Conservation (phyloP, 2,797 vertebrate species). For the Malacoraja senta region DNA sequence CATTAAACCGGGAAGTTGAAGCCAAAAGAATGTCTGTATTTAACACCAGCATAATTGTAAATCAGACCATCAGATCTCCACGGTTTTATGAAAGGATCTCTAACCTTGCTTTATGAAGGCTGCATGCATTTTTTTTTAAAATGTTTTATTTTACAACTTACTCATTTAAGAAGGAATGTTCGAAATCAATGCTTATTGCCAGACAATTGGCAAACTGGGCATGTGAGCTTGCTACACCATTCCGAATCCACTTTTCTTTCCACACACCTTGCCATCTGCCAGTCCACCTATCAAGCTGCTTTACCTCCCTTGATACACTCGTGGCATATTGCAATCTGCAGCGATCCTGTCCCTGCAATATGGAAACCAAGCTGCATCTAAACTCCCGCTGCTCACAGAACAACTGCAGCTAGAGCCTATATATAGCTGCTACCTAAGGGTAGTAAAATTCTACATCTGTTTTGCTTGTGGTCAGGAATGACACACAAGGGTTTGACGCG, state of each 20-base stretch:
- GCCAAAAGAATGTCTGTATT: not conserved
- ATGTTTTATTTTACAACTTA: not conserved
- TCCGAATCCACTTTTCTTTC: not conserved
- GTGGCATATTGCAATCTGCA: slow-evolving; percentile 33
- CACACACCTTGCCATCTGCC: slow-evolving; percentile 28
- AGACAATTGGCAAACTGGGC: not conserved
- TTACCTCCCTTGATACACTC: slow-evolving; percentile 30
- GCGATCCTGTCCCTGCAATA: slow-evolving; percentile 17
- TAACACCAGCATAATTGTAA: slow-evolving; percentile 1
- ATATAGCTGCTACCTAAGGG: slow-evolving; percentile 12
- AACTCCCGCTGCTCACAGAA: slow-evolving; percentile 6
- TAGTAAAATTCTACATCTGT: not conserved
- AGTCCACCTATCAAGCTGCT: slow-evolving; percentile 33
- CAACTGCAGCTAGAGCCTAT: not conserved
- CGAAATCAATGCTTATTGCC: not conserved
- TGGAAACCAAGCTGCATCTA: not conserved
- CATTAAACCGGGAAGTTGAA: not conserved
- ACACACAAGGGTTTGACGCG: not conserved
- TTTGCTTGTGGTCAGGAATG: not conserved
- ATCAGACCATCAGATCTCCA: not conserved
- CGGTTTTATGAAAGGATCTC: not conserved
- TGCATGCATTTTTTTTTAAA: not conserved
- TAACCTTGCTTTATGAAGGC: not conserved
- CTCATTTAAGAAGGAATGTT: not conserved
- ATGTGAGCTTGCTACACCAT: not conserved